phyloP scores from a whole-genome alignment of 2,888 invertebrate genomes.

The Hyposoter didymator region DNA sequence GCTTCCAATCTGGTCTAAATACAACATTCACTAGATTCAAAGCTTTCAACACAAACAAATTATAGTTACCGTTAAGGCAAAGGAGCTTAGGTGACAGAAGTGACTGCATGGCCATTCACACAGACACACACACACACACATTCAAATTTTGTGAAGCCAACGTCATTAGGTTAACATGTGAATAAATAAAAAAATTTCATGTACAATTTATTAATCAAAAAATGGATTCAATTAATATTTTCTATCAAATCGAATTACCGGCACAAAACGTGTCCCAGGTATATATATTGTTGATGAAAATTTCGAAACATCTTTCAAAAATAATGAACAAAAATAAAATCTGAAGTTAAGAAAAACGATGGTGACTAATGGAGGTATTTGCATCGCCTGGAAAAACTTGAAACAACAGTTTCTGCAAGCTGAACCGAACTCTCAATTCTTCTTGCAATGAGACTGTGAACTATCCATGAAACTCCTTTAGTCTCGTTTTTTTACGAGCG shows the following conservation, averaged over 20 bases:
- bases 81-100: neutral
- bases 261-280: neutral
- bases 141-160: neutral
- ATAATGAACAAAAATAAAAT: neutral
- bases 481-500: neutral
- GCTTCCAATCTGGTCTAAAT: neutral
- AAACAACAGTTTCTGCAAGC: neutral
- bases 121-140: neutral
- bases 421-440: neutral
- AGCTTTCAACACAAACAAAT: conserved; percentile 1
- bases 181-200: neutral
- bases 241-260: neutral
- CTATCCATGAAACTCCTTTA: neutral
- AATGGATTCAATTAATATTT: neutral
- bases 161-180: neutral
- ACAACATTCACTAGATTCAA: neutral
- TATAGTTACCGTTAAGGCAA: neutral
- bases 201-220: neutral
- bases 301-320: neutral
- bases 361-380: neutral
- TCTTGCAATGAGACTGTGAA: neutral
- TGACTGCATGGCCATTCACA: neutral
- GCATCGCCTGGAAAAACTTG: neutral
- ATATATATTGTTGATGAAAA: neutral
- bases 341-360: too few species aligned